A percentile compares a stretch with the other conserved stretches of the same genome.
Evolutionary conservation across 2,113 vertebrate genomes (phyloP).

Genomic region (Limanda limanda): DNA sequence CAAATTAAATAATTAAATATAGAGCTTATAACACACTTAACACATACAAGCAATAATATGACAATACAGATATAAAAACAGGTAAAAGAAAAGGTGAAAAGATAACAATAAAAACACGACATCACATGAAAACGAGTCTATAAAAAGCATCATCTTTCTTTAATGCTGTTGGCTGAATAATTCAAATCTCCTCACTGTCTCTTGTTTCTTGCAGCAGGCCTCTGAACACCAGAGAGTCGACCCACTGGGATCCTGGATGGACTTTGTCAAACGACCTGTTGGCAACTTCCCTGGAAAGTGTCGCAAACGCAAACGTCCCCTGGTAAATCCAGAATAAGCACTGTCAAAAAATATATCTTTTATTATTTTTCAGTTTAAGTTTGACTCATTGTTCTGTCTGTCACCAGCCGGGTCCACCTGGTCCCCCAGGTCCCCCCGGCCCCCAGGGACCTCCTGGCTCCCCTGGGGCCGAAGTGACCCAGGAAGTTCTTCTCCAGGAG

Average conservation of each 20-base stretch:
- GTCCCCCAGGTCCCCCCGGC: slow-evolving; percentile 88
- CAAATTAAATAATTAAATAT: no score
- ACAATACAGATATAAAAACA: no score
- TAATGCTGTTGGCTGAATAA: not conserved
- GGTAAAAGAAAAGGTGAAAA: no score
- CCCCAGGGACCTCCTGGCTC: slow-evolving; percentile 87
- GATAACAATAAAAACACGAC: no score
- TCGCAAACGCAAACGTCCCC: slow-evolving; percentile 87
- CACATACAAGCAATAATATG: no score
- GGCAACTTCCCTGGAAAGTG: slow-evolving; percentile 86
- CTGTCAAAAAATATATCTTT: no score
- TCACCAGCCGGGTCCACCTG: slow-evolving; percentile 86
- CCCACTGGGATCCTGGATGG: slow-evolving; percentile 92
- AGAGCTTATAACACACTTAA: no score
- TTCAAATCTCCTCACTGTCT: not conserved
- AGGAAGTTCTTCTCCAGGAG: slow-evolving; percentile 89
- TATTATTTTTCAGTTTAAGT: not conserved
- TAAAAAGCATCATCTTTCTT: no score
- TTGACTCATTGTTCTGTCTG: not conserved
- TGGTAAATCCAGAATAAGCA: slow-evolving; percentile 76
- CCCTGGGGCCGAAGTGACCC: slow-evolving; percentile 88
- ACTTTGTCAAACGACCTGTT: slow-evolving; percentile 91
- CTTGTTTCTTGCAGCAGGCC: slow-evolving; percentile 70
- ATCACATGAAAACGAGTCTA: no score
- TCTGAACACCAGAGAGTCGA: slow-evolving; percentile 87